A percentile compares a stretch with the other conserved stretches of the same genome.
These are phyloP conservation scores for Chirona hameri DNA, from an alignment of 2,888 invertebrate genomes.

Conservation along the genomic window DNA sequence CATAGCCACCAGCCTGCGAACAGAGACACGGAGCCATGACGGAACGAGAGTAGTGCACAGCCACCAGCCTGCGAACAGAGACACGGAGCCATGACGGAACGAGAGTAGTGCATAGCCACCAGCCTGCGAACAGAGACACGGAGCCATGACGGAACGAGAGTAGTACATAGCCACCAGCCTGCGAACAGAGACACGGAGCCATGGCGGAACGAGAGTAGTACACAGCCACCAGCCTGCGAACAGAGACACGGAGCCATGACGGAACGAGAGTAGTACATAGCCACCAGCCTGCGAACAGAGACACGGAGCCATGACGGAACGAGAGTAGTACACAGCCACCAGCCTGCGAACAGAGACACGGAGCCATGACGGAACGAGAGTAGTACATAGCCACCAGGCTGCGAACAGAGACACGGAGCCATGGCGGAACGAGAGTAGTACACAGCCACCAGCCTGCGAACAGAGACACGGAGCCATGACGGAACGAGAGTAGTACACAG, in stretches of 20 bases:
- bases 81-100: too few species aligned
- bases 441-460: not conserved
- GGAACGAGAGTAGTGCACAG: conserved; percentile 3
- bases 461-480: not conserved
- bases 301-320: too few species aligned
- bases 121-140: not conserved
- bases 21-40: not conserved
- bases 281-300: not conserved
- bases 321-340: not conserved
- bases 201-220: not conserved
- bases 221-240: not conserved
- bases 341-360: not conserved
- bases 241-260: not conserved
- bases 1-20: not conserved
- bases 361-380: too few species aligned
- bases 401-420: not conserved
- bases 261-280: conserved; percentile 22
- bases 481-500: too few species aligned
- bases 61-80: not conserved
- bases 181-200: not conserved
- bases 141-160: too few species aligned
- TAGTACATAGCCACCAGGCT: not conserved
- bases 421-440: not conserved
- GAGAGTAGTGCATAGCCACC: not conserved
- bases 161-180: not conserved